phyloP scores from a whole-genome alignment of 1,140 invertebrate species.

The Danaus melanippus region DNA sequence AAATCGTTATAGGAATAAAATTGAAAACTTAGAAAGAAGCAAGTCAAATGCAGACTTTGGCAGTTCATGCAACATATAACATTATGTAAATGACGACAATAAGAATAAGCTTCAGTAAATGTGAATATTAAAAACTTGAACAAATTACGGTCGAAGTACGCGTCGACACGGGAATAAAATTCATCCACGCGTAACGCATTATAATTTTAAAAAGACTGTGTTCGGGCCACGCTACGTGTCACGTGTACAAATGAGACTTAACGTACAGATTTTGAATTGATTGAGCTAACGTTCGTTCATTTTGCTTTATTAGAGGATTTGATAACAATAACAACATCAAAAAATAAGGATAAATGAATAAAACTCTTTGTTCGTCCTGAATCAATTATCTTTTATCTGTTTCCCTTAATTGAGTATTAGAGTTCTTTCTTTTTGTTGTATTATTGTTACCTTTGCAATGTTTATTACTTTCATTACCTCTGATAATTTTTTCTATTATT shows the following conservation, averaged over 20 bases:
- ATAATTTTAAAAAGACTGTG: constrained; percentile 50
- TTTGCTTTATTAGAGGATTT: constrained; percentile 10
- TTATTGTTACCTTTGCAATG: no score
- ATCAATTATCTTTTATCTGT: not conserved
- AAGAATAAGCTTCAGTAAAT: constrained; percentile 23
- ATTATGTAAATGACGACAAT: constrained; percentile 13
- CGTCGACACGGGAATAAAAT: constrained; percentile 41
- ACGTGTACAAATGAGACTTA: constrained; percentile 31
- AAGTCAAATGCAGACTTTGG: constrained; percentile 25
- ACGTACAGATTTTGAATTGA: constrained; percentile 17
- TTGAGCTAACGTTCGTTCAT: constrained; percentile 14
- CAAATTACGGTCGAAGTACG: constrained; percentile 44
- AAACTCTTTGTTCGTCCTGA: constrained; percentile 4
- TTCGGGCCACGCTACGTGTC: constrained; percentile 33
- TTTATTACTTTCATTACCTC: no score
- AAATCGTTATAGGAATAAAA: not conserved
- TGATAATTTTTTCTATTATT: no score
- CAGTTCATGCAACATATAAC: constrained; percentile 10
- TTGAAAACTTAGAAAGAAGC: constrained; percentile 2
- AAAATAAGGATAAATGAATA: constrained; percentile 9
- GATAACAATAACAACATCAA: not conserved
- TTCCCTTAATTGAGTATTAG: no score
- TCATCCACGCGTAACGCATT: constrained; percentile 42
- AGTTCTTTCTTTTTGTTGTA: no score
- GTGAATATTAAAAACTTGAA: constrained; percentile 50